phyloP scores from a whole-genome alignment of 2,888 invertebrate genomes.

The Andrena trimmerana region DNA sequence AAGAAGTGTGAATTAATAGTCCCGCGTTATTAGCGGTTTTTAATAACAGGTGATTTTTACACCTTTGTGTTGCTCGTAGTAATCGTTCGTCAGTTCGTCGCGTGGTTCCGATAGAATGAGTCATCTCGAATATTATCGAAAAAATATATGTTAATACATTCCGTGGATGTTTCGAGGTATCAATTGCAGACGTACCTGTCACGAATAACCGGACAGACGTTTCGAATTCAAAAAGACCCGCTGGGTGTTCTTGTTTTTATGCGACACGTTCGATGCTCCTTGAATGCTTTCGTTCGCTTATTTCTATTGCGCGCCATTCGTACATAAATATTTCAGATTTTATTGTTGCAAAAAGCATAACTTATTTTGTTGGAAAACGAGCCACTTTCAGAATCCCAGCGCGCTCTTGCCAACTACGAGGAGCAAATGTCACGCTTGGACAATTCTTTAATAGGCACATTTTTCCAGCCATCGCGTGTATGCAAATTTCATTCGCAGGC shows the following conservation, averaged over 20 bases:
- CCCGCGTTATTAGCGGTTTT: too few species aligned
- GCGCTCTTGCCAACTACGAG: too few species aligned
- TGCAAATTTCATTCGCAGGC: background rate
- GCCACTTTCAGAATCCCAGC: too few species aligned
- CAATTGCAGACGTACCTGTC: conserved; percentile 59
- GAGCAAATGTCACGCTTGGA: too few species aligned
- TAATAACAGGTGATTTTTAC: too few species aligned
- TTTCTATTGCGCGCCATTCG: background rate
- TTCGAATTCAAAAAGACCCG: conserved; percentile 53
- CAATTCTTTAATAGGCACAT: too few species aligned
- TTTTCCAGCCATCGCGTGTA: background rate
- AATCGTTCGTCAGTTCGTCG: background rate
- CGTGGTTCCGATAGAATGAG: conserved; percentile 25
- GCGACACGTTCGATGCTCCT: background rate
- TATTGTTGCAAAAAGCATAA: background rate
- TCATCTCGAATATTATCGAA: conserved; percentile 23
- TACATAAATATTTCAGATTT: background rate
- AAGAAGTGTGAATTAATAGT: too few species aligned
- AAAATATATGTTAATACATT: conserved; percentile 63
- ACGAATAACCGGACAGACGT: conserved; percentile 44
- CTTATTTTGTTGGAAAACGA: too few species aligned
- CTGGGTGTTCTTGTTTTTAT: conserved; percentile 19
- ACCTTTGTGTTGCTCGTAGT: background rate
- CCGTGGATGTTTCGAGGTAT: conserved; percentile 48
- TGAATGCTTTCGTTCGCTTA: background rate